Evolutionary conservation across 2,797 vertebrate species (phyloP).

Genomic region (Poeciliopsis gracilis): DNA sequence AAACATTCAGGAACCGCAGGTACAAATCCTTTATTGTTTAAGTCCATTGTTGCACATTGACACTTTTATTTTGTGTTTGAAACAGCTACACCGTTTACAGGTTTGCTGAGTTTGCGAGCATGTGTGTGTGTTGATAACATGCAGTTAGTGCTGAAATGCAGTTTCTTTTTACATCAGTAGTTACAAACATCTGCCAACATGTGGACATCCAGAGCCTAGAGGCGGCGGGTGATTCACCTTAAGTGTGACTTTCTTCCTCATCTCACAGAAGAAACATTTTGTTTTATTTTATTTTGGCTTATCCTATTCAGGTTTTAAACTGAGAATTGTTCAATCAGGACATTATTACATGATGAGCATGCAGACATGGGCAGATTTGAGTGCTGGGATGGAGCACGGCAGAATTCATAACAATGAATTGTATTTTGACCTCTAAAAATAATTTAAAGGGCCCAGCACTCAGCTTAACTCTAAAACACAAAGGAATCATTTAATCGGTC

Average conservation of each 20-base stretch:
- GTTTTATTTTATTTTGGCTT: slow-evolving; percentile 31
- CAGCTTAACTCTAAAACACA: slow-evolving; percentile 34
- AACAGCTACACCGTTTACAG: slow-evolving; percentile 85
- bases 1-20: slow-evolving; percentile 60
- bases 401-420: slow-evolving; percentile 14
- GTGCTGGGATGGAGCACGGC: neutral
- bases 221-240: neutral
- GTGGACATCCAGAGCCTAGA: slow-evolving; percentile 8
- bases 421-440: slow-evolving; percentile 17
- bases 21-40: slow-evolving; percentile 93
- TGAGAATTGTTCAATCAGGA: neutral
- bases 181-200: slow-evolving; percentile 68
- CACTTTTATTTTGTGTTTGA: slow-evolving; percentile 60
- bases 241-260: slow-evolving; percentile 1
- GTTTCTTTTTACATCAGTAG: slow-evolving; percentile 88
- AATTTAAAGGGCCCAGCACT: slow-evolving; percentile 45
- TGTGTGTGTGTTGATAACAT: slow-evolving; percentile 82
- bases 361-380: neutral
- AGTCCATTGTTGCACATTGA: slow-evolving; percentile 83
- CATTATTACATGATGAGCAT: neutral
- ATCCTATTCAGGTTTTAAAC: slow-evolving; percentile 5
- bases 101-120: slow-evolving; percentile 73
- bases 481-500: slow-evolving; percentile 29
- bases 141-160: slow-evolving; percentile 89
- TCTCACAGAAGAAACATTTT: slow-evolving; percentile 1